Conservation (phyloP, 2,888 invertebrate genomes). For the Parnassius glacialis region DNA sequence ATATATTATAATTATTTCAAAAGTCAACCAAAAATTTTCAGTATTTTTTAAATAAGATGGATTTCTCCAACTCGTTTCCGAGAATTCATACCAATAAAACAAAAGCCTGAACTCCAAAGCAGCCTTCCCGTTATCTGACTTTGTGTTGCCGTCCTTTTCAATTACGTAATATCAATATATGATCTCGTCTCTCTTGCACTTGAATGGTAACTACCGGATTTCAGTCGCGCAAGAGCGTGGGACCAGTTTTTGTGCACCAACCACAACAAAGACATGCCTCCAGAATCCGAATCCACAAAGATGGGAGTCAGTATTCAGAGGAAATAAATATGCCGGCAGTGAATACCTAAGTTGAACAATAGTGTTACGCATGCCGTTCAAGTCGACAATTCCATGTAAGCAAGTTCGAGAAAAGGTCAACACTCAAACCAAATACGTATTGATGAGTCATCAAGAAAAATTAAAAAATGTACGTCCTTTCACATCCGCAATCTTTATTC, state of each 20-base stretch:
- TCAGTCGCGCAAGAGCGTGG: constrained; percentile 51
- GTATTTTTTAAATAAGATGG: constrained; percentile 34
- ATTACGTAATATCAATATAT: constrained; percentile 30
- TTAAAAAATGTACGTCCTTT: not conserved
- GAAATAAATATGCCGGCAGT: constrained; percentile 19
- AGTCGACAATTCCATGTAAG: not conserved
- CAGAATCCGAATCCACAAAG: constrained; percentile 35
- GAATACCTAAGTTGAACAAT: constrained; percentile 23
- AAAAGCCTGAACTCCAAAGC: constrained; percentile 46
- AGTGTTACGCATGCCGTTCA: constrained; percentile 16
- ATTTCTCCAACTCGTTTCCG: constrained; percentile 42
- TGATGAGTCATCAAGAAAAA: constrained; percentile 15
- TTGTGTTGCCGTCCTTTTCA: constrained; percentile 47
- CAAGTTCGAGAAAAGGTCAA: constrained; percentile 3
- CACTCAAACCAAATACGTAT: constrained; percentile 9
- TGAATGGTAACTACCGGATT: constrained; percentile 70
- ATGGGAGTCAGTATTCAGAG: constrained; percentile 34
- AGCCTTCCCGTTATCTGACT: constrained; percentile 64
- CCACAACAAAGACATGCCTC: constrained; percentile 42
- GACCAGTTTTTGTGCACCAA: constrained; percentile 68
- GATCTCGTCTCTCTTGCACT: constrained; percentile 53
- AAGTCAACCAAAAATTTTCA: constrained; percentile 32
- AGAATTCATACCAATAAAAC: constrained; percentile 56
- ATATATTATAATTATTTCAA: constrained; percentile 1
- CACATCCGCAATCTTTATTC: not conserved